phyloP scores from a whole-genome alignment of 2,797 vertebrate species.

The Garrulus glandarius region DNA sequence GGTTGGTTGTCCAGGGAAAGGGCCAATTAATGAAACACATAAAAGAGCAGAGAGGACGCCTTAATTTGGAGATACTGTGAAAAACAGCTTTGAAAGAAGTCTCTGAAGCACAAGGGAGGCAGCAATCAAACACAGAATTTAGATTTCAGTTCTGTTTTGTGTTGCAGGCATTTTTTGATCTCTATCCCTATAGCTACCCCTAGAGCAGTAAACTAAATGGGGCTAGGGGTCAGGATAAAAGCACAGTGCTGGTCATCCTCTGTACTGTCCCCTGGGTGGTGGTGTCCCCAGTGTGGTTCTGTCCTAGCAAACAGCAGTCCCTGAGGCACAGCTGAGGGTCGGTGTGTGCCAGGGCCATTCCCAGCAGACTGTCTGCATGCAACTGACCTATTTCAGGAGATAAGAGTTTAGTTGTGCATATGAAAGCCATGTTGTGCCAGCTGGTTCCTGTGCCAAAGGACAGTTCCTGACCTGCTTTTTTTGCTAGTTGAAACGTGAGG shows the following conservation, averaged over 20 bases:
- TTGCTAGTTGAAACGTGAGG: background rate
- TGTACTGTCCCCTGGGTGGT: background rate
- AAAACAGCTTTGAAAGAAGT: background rate
- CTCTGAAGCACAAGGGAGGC: background rate
- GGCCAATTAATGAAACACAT: background rate
- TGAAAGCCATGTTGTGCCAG: background rate
- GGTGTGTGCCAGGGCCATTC: background rate
- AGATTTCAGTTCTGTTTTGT: background rate
- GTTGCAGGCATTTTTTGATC: background rate
- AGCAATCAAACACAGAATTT: background rate
- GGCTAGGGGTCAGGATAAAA: background rate
- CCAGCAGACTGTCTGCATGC: background rate
- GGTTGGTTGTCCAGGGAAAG: background rate
- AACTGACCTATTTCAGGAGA: background rate
- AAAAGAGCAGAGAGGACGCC: background rate
- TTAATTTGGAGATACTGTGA: background rate
- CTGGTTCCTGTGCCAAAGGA: background rate
- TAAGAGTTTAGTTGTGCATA: background rate
- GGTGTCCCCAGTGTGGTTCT: background rate
- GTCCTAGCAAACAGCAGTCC: background rate
- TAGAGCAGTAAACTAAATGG: background rate
- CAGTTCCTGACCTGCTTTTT: constrained; percentile 14
- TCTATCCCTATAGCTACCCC: background rate
- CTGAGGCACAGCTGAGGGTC: background rate
- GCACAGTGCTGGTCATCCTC: background rate